A percentile compares a stretch with the other conserved stretches of the same genome.
These are phyloP conservation scores for Pachyrhynchus sulphureomaculatus DNA, from an alignment of 1,140 invertebrate genomes.

Conservation along the genomic window DNA sequence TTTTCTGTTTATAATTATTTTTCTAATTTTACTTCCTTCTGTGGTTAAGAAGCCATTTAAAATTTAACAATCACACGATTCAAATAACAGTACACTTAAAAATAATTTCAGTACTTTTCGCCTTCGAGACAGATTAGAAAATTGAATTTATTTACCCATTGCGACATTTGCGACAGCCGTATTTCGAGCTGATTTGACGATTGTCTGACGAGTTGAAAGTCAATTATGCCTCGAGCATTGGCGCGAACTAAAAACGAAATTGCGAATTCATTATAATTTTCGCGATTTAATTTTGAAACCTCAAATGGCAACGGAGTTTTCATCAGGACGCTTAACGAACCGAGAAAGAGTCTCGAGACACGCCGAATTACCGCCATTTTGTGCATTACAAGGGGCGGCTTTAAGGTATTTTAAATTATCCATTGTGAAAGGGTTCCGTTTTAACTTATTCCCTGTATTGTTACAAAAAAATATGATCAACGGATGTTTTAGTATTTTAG, in stretches of 20 bases:
- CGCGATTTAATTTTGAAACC: slow-evolving; percentile 43
- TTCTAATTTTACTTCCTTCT: too few relatives aligned
- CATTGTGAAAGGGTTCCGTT: too few relatives aligned
- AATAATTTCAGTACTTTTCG: neutral
- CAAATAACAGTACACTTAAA: neutral
- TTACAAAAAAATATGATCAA: too few relatives aligned
- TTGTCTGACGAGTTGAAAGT: slow-evolving; percentile 35
- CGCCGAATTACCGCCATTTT: slow-evolving; percentile 47
- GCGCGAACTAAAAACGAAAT: slow-evolving; percentile 33
- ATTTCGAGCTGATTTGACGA: slow-evolving; percentile 26
- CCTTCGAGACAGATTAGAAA: neutral
- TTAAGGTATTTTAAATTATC: slow-evolving; percentile 35
- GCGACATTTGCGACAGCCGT: too few relatives aligned
- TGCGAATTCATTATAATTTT: slow-evolving; percentile 43
- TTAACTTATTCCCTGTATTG: too few relatives aligned
- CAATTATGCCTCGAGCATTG: slow-evolving; percentile 28
- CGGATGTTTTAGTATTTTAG: too few relatives aligned
- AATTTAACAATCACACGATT: too few relatives aligned
- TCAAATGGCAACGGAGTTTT: slow-evolving; percentile 38
- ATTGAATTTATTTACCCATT: too few relatives aligned
- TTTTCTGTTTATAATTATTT: too few relatives aligned
- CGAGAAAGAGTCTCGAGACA: slow-evolving; percentile 36
- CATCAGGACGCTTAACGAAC: slow-evolving; percentile 45
- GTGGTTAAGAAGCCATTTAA: too few relatives aligned
- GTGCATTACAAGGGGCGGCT: slow-evolving; percentile 25